Conservation (phyloP, 2,113 vertebrate species). For the Cinclus cinclus region DNA sequence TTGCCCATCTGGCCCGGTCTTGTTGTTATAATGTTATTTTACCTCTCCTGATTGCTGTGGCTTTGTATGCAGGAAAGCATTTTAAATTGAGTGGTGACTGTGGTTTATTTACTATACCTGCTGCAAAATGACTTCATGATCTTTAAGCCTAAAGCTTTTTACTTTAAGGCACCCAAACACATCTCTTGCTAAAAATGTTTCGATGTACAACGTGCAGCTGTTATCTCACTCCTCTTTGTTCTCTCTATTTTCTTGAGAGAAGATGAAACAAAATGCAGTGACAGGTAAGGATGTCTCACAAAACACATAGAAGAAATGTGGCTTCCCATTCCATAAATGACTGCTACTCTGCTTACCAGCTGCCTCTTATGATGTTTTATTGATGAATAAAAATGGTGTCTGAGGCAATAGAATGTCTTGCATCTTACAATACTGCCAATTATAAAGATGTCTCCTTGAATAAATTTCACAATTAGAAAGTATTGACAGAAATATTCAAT, state of each 20-base stretch:
- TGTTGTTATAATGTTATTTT: not conserved
- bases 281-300: slow-evolving; percentile 57
- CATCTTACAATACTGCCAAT: slow-evolving; percentile 7
- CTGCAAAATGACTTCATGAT: not conserved
- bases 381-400: slow-evolving; percentile 67
- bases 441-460: slow-evolving; percentile 61
- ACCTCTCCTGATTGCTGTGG: not conserved
- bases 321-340: slow-evolving; percentile 61
- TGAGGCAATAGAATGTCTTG: slow-evolving; percentile 38
- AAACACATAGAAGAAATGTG: slow-evolving; percentile 36
- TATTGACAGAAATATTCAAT: slow-evolving; percentile 68
- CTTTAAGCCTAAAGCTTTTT: not conserved
- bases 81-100: not conserved
- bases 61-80: not conserved
- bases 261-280: slow-evolving; percentile 50
- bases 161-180: not conserved
- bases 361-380: slow-evolving; percentile 66
- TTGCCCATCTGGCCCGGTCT: not conserved
- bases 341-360: slow-evolving; percentile 37
- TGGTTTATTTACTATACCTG: not conserved
- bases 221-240: slow-evolving; percentile 26
- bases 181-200: not conserved
- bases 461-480: slow-evolving; percentile 66
- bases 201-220: not conserved
- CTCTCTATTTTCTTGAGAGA: slow-evolving; percentile 10